A percentile compares a stretch with the other conserved stretches of the same genome.
phyloP scores from a whole-genome alignment of 2,113 vertebrate genomes.

The Bujurquina vittata region DNA sequence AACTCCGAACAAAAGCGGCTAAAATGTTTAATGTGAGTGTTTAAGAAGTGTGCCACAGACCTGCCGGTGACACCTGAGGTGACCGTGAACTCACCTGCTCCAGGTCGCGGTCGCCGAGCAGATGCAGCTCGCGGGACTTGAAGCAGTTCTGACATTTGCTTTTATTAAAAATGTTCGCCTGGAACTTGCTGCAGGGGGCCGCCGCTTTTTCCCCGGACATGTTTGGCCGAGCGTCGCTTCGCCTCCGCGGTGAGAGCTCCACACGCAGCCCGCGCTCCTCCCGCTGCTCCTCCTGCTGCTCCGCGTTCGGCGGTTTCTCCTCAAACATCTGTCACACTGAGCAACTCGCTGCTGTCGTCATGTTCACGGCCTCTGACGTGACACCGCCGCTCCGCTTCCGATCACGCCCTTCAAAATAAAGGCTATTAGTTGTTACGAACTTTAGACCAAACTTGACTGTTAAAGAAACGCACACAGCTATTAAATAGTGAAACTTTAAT shows the following conservation, averaged over 20 bases:
- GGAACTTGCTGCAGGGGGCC: slow-evolving; percentile 69
- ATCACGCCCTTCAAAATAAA: not conserved
- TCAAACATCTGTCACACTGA: slow-evolving; percentile 57
- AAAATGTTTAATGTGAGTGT: too few relatives aligned
- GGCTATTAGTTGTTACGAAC: accelerated
- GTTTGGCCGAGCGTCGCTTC: not conserved
- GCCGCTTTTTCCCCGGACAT: slow-evolving; percentile 63
- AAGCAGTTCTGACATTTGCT: slow-evolving; percentile 81
- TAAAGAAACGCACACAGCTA: accelerated
- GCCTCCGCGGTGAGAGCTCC: not conserved
- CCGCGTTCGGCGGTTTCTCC: not conserved
- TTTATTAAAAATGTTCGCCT: slow-evolving; percentile 77
- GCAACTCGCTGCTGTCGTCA: slow-evolving; percentile 15
- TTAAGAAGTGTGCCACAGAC: too few relatives aligned
- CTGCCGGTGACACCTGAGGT: not conserved
- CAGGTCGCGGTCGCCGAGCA: slow-evolving; percentile 57
- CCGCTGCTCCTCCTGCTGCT: not conserved
- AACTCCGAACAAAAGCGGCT: not conserved
- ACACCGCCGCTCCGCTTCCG: not conserved
- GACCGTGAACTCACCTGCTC: slow-evolving; percentile 61
- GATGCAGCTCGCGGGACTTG: slow-evolving; percentile 76
- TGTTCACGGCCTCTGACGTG: not conserved
- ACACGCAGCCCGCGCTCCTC: not conserved
- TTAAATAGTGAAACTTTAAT: not conserved
- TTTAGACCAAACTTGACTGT: accelerated